Conservation (phyloP, 2,113 vertebrate genomes). For the Triplophysa dalaica region DNA sequence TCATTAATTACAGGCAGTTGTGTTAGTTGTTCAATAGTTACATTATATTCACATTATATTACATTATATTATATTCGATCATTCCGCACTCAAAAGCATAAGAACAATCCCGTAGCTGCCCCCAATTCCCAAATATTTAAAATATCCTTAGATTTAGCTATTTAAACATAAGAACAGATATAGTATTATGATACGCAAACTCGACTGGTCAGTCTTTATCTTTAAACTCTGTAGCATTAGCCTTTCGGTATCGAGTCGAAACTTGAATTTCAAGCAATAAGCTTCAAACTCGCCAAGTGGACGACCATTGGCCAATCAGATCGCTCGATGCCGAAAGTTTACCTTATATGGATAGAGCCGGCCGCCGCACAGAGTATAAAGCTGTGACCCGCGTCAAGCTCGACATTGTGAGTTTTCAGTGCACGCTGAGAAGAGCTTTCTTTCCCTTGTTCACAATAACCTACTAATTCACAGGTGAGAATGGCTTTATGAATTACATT, state of each 20-base stretch:
- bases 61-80: no score
- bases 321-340: conserved; percentile 70
- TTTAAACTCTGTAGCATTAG: conserved; percentile 14
- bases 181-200: neutral
- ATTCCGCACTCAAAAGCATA: neutral
- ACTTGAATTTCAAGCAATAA: conserved; percentile 54
- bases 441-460: neutral
- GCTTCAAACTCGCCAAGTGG: conserved; percentile 65
- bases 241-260: conserved; percentile 4
- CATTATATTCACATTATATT: neutral
- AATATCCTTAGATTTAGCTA: neutral
- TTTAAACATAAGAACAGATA: neutral
- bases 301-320: conserved; percentile 66
- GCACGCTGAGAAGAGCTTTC: conserved; percentile 5
- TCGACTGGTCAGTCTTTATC: neutral
- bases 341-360: conserved; percentile 77
- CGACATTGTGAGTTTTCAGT: conserved; percentile 31
- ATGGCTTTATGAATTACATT: neutral
- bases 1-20: neutral
- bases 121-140: neutral
- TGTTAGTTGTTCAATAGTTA: neutral
- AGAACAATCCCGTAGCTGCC: neutral
- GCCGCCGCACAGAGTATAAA: conserved; percentile 67
- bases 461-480: conserved; percentile 47
- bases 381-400: neutral